Evolutionary conservation across 64 coral and sea anemone species (phyloP), one percentile per base, ranked within the genome.

Genomic region (Catalaphyllia jardinei): DNA sequence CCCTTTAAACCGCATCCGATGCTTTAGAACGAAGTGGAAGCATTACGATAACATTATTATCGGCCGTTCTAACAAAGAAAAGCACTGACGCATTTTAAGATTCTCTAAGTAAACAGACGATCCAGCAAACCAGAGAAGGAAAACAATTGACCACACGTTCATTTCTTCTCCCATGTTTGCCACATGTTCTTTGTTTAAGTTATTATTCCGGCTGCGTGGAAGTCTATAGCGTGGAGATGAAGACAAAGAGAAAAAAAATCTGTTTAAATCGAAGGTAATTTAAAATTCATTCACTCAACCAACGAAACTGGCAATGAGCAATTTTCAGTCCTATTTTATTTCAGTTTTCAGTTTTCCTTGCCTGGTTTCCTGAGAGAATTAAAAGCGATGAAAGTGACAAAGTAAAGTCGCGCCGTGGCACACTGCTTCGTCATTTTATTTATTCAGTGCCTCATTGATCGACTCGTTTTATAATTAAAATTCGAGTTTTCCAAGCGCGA

Each of bases 71-170:
- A 16, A 80, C 16, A 80, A 80, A 80, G 50, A 5, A 80, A 55
- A 28, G 8, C 29, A 12, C 15, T 80, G n/a, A 79, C 29, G 24
- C n/a, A 69, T 69, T 69, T 10, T 69, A 24, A 46, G 9, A 69
- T 12, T 69, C 65, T 2, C 11, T 29, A 69, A n/a, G 65, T 69
- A 69, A 69, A 69, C 24, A 69, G 10, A 27, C 10, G n/a, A 27
- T 0, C 61, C 31, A 39, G 15, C 11, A 16, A 24, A 83, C 35
- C 39, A 42, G 49, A 42, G 49, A 77, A 77, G 5, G 33, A 52
- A 77, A 35, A 50, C 31, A 49, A 77, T 49, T 31, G 59, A 20
- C 60, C 79, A 83, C 59, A 60, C 67, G 79, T 83, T 38, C 33
- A 28, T 20, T 39, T 31, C 30, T 24, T 65, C 42, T 24, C n/a